These are phyloP conservation scores for Rhinogobio ventralis DNA, from an alignment of 2,797 vertebrate species.

Conservation along the genomic window DNA sequence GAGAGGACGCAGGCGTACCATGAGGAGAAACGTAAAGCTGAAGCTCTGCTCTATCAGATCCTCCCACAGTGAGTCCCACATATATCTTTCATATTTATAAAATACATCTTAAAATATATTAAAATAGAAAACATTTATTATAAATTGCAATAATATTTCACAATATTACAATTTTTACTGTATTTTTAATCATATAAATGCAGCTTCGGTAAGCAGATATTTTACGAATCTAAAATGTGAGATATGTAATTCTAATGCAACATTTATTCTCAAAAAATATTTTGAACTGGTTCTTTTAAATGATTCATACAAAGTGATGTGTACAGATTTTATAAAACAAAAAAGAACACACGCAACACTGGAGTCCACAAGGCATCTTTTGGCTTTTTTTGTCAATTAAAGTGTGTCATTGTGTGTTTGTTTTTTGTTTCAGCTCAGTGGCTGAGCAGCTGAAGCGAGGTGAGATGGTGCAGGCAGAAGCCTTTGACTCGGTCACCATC, in stretches of 20 bases:
- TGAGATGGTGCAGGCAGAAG: constrained; percentile 90
- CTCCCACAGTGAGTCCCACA: constrained; percentile 62
- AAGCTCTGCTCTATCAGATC: constrained; percentile 88
- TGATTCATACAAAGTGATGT: neutral
- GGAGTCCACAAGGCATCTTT: neutral
- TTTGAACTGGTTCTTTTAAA: neutral
- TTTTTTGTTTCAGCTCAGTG: constrained; percentile 81
- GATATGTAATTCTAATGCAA: neutral
- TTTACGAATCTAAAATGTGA: neutral
- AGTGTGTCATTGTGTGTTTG: neutral
- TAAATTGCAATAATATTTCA: neutral
- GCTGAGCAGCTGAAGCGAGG: constrained; percentile 93
- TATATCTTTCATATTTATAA: neutral
- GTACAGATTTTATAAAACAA: neutral
- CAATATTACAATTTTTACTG: neutral
- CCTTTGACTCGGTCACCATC: constrained; percentile 93
- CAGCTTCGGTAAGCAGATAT: neutral
- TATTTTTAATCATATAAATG: neutral
- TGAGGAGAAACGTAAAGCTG: constrained; percentile 87
- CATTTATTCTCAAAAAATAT: neutral
- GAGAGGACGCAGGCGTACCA: constrained; percentile 88
- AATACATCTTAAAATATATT: too few species aligned
- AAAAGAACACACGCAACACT: neutral
- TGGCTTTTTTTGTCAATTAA: neutral
- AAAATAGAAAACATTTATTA: neutral